Evolutionary conservation across 2,113 vertebrate species (phyloP).

Genomic region (Emydura subglobosa): DNA sequence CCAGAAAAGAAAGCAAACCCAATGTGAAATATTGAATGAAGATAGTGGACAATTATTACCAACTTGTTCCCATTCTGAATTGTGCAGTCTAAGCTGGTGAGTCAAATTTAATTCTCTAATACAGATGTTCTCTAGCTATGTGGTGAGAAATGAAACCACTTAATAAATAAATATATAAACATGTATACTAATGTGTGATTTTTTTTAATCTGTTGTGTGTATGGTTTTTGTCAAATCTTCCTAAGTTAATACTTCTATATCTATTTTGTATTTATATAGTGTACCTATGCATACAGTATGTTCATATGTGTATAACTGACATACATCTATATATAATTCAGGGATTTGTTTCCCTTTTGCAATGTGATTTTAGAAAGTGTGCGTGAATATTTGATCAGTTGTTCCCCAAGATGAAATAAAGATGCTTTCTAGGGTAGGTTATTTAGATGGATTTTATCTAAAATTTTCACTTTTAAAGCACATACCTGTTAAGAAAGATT

Average conservation of each 20-base stretch:
- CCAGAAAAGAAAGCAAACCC: conserved; percentile 80
- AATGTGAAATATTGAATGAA: conserved; percentile 85
- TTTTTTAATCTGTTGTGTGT: neutral
- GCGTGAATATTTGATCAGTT: neutral
- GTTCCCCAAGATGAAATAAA: neutral
- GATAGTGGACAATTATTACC: conserved; percentile 84
- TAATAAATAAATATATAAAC: neutral
- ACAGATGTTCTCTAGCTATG: neutral
- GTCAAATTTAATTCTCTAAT: conserved; percentile 69
- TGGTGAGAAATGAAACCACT: neutral
- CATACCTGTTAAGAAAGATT: neutral
- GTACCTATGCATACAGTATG: neutral
- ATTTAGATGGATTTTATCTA: neutral
- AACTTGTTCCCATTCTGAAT: conserved; percentile 77
- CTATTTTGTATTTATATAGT: neutral
- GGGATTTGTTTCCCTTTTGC: neutral
- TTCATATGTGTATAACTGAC: neutral
- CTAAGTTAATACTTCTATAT: neutral
- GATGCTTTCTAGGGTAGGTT: neutral
- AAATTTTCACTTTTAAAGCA: conserved; percentile 16
- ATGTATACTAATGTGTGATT: neutral
- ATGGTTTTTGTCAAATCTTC: neutral
- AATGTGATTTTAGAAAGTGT: neutral
- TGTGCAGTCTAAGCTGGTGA: conserved; percentile 88
- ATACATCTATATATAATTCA: neutral